Conservation (phyloP, 2,797 vertebrate genomes). For the Sebastolobus alascanus region DNA sequence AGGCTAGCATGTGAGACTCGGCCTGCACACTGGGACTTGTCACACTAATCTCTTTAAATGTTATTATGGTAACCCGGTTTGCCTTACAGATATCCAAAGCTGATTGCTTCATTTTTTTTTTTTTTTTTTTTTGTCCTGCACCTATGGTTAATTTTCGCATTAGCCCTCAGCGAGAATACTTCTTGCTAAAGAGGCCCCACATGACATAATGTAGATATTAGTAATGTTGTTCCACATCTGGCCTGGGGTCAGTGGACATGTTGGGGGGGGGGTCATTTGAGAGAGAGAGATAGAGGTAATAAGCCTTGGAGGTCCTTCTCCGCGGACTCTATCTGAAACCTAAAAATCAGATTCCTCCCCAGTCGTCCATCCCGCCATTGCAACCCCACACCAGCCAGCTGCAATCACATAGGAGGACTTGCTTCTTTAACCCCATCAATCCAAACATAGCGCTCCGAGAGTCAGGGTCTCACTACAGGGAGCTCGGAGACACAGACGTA, state of each 20-base stretch:
- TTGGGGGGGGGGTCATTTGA: slow-evolving; percentile 12
- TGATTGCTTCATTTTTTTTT: slow-evolving; percentile 68
- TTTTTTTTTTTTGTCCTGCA: slow-evolving; percentile 44
- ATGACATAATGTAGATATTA: slow-evolving; percentile 70
- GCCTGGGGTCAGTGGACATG: slow-evolving; percentile 54
- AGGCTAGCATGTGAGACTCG: slow-evolving; percentile 45
- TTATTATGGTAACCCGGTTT: slow-evolving; percentile 77
- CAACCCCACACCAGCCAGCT: slow-evolving; percentile 65
- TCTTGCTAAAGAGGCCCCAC: slow-evolving; percentile 53
- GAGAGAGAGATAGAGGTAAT: slow-evolving; percentile 36
- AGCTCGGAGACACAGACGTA: slow-evolving; percentile 54
- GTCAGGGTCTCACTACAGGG: slow-evolving; percentile 56
- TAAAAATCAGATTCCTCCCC: slow-evolving; percentile 56
- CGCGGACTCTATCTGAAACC: slow-evolving; percentile 49
- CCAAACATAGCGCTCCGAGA: slow-evolving; percentile 50
- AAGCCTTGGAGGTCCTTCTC: slow-evolving; percentile 54
- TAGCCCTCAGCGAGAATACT: slow-evolving; percentile 55
- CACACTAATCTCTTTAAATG: slow-evolving; percentile 79
- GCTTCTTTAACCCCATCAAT: slow-evolving; percentile 74
- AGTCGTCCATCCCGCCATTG: slow-evolving; percentile 27
- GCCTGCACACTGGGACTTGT: slow-evolving; percentile 69
- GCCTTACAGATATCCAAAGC: slow-evolving; percentile 58
- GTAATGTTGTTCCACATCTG: slow-evolving; percentile 69
- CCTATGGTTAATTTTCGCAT: slow-evolving; percentile 69
- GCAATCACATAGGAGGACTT: slow-evolving; percentile 67